Base-by-base conservation (phyloP, 2,113 vertebrate species). In the Paracanthobrama guichenoti region DNA sequence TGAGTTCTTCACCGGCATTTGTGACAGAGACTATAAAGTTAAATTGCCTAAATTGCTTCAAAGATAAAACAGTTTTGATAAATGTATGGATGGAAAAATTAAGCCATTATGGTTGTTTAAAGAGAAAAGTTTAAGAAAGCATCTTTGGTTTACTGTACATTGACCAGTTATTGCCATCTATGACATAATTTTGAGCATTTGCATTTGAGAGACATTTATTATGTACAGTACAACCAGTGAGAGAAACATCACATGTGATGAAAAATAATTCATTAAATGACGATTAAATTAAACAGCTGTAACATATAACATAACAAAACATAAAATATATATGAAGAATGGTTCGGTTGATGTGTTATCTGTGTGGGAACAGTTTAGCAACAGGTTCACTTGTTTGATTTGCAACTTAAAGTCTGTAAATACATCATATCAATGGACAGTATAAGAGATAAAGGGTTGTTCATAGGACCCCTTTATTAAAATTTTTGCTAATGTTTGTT, bases 61-160 rank as follows among this genome's bases (percentile, higher is more conserved):
- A 18, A 67, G 79, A 81, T 64, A 18, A 24, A 35, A 79, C 26
- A 67, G 46, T 39, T 42, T 24, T 79, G 79, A 35, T 13, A 39
- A 35, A 12, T 53, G 16, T 81, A 69, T 53, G 62, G 26, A 7
- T 35, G 46, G 62, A 46, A 53, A 14, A 31, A 20, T 3, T 0
- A 12, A 67, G 53, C 14, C 22, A 3, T 16, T 64, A 0, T 22
- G 35, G 57, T 81, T 35, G 10, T 50, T 26, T 22, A 67, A 20
- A 28, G 39, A 64, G 14, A 39, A 64, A 18, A 69, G 62, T 69
- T 53, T 28, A 69, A 35, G 12, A 22, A 28, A 55, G 62, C 26
- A 67, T 46, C 39, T 64, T 42, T 12, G 77, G 22, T 66, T 55
- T 78, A 22, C 6, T 76, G 46, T 28, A 72, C 20, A 8, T 67